Base-by-base conservation (phyloP, 2,797 vertebrate species). In the Sebastes dallii region DNA sequence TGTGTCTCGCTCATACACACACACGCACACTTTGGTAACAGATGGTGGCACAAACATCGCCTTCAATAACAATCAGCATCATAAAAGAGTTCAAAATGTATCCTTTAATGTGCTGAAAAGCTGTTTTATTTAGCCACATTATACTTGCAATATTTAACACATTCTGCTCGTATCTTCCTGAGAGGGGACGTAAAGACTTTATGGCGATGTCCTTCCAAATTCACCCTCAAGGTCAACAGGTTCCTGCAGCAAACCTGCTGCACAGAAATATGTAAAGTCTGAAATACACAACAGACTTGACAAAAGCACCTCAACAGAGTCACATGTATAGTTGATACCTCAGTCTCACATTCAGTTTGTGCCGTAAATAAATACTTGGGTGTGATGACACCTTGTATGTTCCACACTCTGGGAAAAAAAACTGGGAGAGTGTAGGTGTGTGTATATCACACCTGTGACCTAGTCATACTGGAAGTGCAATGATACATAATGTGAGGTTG, bases 31-130 rank as follows among this genome's bases (percentile, higher is more conserved):
- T n/a, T 27, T 6, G 16, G 39, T 68, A 77, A 80, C 86, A 89
- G 87, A 87, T 86, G 86, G 82, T 18, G 36, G 69, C 61, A 60
- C 66, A 83, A 83, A 83, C 60, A 68, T n/a, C 27, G 46, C 46
- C 52, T 77, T 81, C 27, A 56, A 70, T 75, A 82, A 73, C 69
- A 66, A 73, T 83, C 75, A 66, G 42, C 64, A 70, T 84, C 25
- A 83, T 62, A 61, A 82, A 88, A 72, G 39, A 8, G 22, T 74
- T 81, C 20, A 77, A 80, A 80, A 75, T 77, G 56, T 22, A 68
- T 70, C 20, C 32, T 61, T 71, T 67, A 11, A 71, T 75, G 73
- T 80, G 55, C 71, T 70, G 18, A 39, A 60, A 74, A 60, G 11
- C 59, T 72, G 42, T 78, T 77, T 64, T 46, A 62, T 80, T 56